Evolutionary conservation across 2,113 vertebrate species (phyloP).

Genomic region (Coryphaenoides rupestris): DNA sequence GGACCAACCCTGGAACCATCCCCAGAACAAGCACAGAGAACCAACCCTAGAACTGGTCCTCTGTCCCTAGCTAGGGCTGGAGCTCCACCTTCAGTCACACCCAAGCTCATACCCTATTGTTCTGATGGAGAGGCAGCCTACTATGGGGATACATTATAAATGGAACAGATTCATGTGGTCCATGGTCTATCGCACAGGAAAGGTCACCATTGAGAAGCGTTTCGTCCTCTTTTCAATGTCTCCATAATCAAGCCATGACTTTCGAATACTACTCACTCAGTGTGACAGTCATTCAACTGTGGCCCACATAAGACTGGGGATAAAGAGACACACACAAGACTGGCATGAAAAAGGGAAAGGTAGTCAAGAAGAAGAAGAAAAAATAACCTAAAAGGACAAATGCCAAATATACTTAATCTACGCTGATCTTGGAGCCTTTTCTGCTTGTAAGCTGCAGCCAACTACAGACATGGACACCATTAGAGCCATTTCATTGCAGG

Average conservation of each 20-base stretch:
- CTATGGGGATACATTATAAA: too few species aligned
- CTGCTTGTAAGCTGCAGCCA: conserved; percentile 43
- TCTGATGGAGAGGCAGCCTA: too few species aligned
- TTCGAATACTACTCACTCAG: conserved; percentile 31
- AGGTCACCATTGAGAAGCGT: too few species aligned
- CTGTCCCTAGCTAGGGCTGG: too few species aligned
- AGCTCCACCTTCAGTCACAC: too few species aligned
- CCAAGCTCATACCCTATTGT: too few species aligned
- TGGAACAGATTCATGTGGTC: too few species aligned
- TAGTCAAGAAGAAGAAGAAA: background rate
- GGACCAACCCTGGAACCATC: too few species aligned
- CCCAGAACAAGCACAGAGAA: too few species aligned
- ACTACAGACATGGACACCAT: conserved; percentile 33
- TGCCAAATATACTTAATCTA: conserved; percentile 21
- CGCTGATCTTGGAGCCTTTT: conserved; percentile 41
- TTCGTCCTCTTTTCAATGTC: conserved; percentile 15
- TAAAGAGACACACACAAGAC: conserved; percentile 15
- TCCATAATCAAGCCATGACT: conserved; percentile 26
- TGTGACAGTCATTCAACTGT: conserved; percentile 6
- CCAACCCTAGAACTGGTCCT: too few species aligned
- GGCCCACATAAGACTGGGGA: background rate
- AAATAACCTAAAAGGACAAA: conserved; percentile 23
- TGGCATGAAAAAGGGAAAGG: background rate
- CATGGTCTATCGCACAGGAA: too few species aligned
- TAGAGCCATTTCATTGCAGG: conserved; percentile 38